Evolutionary conservation across 2,888 invertebrate species (phyloP).

Genomic region (Theodoxus fluviatilis): DNA sequence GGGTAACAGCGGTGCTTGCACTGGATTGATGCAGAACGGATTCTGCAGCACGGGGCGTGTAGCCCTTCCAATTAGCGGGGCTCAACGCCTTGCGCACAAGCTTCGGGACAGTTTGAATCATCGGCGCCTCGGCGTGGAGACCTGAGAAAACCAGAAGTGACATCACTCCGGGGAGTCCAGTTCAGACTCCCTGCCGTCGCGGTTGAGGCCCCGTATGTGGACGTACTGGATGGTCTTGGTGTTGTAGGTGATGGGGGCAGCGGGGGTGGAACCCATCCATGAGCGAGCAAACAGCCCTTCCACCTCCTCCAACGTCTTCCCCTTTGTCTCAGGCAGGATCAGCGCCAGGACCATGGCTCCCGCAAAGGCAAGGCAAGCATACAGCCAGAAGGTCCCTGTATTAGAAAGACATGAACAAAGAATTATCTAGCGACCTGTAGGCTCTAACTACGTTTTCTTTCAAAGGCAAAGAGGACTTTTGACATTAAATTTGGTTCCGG

Average conservation of each 20-base stretch:
- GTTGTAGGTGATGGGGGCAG: conserved; percentile 45
- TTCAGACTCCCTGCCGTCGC: conserved; percentile 63
- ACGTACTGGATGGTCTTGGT: conserved; percentile 67
- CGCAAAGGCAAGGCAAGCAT: conserved; percentile 66
- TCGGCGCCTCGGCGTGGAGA: no score
- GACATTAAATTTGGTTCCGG: no score
- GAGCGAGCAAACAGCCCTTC: conserved; percentile 66
- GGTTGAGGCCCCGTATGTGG: conserved; percentile 67
- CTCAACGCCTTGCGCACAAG: no score
- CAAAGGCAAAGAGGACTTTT: no score
- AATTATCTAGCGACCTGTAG: no score
- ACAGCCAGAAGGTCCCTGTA: conserved; percentile 70
- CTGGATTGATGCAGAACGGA: no score
- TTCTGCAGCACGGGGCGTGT: no score
- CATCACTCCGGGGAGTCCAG: conserved; percentile 56
- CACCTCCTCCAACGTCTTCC: conserved; percentile 68
- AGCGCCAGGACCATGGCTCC: conserved; percentile 64
- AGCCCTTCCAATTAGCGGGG: no score
- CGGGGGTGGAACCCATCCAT: conserved; percentile 47
- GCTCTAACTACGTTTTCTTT: no score
- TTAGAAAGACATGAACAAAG: conserved; percentile 24
- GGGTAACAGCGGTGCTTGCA: no score
- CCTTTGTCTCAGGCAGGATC: conserved; percentile 70
- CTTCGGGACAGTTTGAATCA: no score
- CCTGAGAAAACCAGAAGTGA: no score